These are phyloP conservation scores for Gallinago paraguaiae DNA, from an alignment of 2,113 vertebrate species.

Conservation along the genomic window DNA sequence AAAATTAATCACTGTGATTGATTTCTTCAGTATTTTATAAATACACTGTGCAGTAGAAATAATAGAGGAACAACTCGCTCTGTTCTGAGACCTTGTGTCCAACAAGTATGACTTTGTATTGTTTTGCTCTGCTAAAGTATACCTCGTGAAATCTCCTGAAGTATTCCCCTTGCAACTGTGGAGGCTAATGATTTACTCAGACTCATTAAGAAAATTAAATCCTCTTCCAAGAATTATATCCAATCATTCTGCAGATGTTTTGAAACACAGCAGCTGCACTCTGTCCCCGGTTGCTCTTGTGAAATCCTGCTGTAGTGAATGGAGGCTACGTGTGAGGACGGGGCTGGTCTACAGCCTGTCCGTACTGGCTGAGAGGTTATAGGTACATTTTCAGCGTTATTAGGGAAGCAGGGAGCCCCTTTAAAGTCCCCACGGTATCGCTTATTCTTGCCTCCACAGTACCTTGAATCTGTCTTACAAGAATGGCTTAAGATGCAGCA, in stretches of 20 bases:
- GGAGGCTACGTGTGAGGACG: not conserved
- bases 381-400: not conserved
- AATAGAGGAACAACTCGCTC: not conserved
- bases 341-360: not conserved
- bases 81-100: not conserved
- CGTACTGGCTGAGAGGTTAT: not conserved
- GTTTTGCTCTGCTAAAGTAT: not conserved
- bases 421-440: not conserved
- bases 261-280: not conserved
- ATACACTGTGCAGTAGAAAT: not conserved
- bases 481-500: not conserved
- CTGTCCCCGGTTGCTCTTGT: not conserved
- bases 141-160: not conserved
- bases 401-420: not conserved
- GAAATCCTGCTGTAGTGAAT: not conserved
- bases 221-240: not conserved
- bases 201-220: slow-evolving; percentile 35
- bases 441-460: not conserved
- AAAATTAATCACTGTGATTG: not conserved
- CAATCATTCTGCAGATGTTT: not conserved
- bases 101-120: not conserved
- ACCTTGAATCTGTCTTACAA: not conserved
- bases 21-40: not conserved
- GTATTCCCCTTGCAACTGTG: not conserved
- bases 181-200: slow-evolving; percentile 9